phyloP scores from a whole-genome alignment of 2,113 vertebrate genomes.

The Xenopus tropicalis region DNA sequence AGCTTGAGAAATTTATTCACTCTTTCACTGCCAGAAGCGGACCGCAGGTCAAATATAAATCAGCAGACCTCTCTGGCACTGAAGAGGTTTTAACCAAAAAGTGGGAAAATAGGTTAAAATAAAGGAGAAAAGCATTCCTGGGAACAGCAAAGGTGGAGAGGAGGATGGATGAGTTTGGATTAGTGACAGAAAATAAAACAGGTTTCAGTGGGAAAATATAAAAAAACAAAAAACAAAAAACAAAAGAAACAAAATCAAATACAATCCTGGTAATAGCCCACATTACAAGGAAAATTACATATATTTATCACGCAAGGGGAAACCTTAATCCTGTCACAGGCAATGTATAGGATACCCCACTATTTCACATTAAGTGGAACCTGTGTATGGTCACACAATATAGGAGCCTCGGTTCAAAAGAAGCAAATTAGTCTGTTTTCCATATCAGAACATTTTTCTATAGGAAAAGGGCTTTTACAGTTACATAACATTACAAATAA shows the following conservation, averaged over 20 bases:
- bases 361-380: too few relatives aligned
- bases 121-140: constrained; percentile 62
- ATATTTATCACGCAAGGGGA: background rate
- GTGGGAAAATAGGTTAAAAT: constrained; percentile 61
- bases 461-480: too few relatives aligned
- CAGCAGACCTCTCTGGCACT: constrained; percentile 5
- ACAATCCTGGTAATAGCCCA: background rate
- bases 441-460: too few relatives aligned
- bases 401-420: too few relatives aligned
- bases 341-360: too few relatives aligned
- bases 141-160: constrained; percentile 43
- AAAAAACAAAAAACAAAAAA: background rate
- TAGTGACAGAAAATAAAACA: constrained; percentile 38
- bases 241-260: background rate
- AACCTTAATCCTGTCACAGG: background rate
- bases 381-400: too few relatives aligned
- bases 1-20: constrained; percentile 67
- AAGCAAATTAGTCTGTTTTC: too few relatives aligned
- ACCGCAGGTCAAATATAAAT: background rate
- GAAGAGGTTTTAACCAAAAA: constrained; percentile 25
- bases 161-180: constrained; percentile 43
- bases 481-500: too few relatives aligned
- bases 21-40: constrained; percentile 22
- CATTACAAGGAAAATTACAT: background rate
- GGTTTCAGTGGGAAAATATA: constrained; percentile 11